phyloP scores from a whole-genome alignment of 1,140 invertebrate genomes.

The Trichonephila clavipes region DNA sequence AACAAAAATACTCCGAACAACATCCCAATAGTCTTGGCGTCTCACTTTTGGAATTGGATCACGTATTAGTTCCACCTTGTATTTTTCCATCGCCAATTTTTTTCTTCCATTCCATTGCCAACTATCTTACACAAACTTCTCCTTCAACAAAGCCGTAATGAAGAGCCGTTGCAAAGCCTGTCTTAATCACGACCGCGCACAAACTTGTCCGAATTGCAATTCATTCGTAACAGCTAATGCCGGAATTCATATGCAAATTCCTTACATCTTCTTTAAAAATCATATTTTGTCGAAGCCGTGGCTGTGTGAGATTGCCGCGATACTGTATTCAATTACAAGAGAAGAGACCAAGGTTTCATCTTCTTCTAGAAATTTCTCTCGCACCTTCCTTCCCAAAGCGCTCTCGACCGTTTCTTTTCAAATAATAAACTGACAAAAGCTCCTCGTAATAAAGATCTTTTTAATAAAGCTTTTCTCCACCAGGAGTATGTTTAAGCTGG shows the following conservation, averaged over 20 bases:
- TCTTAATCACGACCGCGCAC: conserved; percentile 60
- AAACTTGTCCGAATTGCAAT: conserved; percentile 42
- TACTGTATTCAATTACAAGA: conserved; percentile 68
- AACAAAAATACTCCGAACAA: not conserved
- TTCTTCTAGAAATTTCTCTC: conserved; percentile 38
- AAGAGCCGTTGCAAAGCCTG: conserved; percentile 40
- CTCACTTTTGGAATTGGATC: conserved; percentile 12
- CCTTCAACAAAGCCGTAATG: conserved; percentile 38
- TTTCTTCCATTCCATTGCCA: not conserved
- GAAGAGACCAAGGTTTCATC: conserved; percentile 41
- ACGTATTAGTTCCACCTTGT: conserved; percentile 11
- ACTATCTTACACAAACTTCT: conserved; percentile 12
- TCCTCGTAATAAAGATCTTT: conserved; percentile 76
- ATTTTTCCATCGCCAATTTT: not conserved
- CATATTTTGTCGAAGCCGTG: conserved; percentile 59
- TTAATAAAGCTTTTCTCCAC: conserved; percentile 66
- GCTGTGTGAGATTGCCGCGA: not conserved
- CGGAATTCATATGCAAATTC: conserved; percentile 72
- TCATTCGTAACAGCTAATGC: conserved; percentile 53
- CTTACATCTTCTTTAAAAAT: conserved; percentile 66
- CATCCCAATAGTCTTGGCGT: not conserved
- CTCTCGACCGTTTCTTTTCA: conserved; percentile 73
- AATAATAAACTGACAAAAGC: conserved; percentile 77
- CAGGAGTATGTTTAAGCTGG: conserved; percentile 63
- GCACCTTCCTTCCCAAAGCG: conserved; percentile 34